Evolutionary conservation across 2,888 invertebrate genomes (phyloP).

Genomic region (Tanypteryx hageni): DNA sequence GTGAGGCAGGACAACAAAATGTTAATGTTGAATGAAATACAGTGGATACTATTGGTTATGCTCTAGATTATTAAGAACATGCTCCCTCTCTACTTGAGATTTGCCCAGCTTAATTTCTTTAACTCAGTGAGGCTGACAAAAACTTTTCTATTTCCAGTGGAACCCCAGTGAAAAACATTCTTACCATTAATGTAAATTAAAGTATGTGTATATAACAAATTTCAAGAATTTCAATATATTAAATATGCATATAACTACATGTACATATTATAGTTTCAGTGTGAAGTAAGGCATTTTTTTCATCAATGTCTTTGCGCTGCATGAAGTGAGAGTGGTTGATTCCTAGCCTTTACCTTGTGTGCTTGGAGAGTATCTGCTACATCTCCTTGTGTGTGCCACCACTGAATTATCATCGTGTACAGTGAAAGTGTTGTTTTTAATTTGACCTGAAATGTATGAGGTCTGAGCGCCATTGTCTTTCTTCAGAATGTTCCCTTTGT

Average conservation of each 20-base stretch:
- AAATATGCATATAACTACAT: neutral
- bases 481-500: neutral
- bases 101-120: too few species aligned
- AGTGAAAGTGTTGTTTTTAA: too few species aligned
- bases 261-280: neutral
- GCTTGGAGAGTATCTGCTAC: neutral
- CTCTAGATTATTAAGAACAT: too few species aligned
- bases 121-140: neutral
- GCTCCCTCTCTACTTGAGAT: too few species aligned
- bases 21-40: too few species aligned
- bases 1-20: too few species aligned
- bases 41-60: too few species aligned
- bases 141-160: neutral
- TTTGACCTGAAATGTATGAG: neutral
- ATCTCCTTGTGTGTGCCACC: neutral
- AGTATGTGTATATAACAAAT: neutral
- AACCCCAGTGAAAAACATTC: neutral
- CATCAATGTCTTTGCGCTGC: neutral
- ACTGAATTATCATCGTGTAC: neutral
- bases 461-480: neutral
- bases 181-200: neutral
- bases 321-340: constrained; percentile 1
- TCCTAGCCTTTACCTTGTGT: neutral
- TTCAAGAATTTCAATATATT: neutral
- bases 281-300: neutral